phyloP scores from a whole-genome alignment of 2,797 vertebrate genomes.

The Coreius guichenoti region DNA sequence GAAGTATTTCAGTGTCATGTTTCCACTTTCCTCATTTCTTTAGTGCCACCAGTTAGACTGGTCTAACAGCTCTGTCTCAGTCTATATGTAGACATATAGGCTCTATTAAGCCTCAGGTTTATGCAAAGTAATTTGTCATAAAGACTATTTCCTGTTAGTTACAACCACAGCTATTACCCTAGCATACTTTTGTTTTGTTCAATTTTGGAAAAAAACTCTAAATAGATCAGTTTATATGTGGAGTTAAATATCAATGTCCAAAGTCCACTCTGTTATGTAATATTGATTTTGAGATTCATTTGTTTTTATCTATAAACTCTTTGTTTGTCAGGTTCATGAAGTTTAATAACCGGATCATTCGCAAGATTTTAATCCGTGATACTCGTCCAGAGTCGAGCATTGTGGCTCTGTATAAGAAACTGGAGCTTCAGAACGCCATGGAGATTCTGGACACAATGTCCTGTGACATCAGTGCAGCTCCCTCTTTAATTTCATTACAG shows the following conservation, averaged over 20 bases:
- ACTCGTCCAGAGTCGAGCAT: constrained; percentile 93
- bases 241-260: not conserved
- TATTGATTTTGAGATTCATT: not conserved
- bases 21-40: not conserved
- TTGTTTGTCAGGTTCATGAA: constrained; percentile 86
- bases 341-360: constrained; percentile 90
- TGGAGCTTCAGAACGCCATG: constrained; percentile 96
- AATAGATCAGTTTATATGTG: not conserved
- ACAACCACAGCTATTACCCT: not conserved
- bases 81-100: too few species aligned
- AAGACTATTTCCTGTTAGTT: not conserved
- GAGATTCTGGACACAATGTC: constrained; percentile 90
- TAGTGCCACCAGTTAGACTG: constrained; percentile 1
- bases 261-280: not conserved
- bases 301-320: not conserved
- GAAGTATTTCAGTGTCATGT: constrained; percentile 5
- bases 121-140: not conserved
- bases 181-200: not conserved
- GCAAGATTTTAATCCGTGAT: constrained; percentile 91
- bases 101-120: not conserved
- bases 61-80: not conserved
- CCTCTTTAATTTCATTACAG: constrained; percentile 85
- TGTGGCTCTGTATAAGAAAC: constrained; percentile 94
- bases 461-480: constrained; percentile 86
- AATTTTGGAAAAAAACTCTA: not conserved